Base-by-base conservation (phyloP, 2,797 vertebrate genomes). In the Xenentodon cancila region DNA sequence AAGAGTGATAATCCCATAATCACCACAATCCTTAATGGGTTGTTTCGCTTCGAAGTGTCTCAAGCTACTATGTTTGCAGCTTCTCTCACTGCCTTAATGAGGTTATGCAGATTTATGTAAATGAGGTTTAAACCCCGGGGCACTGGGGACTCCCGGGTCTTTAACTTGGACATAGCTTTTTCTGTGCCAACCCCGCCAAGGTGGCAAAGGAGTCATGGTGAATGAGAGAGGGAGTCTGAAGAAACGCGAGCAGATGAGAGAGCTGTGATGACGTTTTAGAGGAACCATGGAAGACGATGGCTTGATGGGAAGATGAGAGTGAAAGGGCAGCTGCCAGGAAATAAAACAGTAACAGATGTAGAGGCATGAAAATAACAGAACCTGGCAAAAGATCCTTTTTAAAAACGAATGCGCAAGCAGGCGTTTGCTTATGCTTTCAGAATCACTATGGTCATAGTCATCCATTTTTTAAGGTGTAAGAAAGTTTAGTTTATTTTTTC, bases 61-160 rank as follows among this genome's bases (percentile, higher is more conserved):
- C 63, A 48, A 73, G 61, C 79, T 77, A 79, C 81, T 72, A 63
- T 76, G 72, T 86, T 76, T 63, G 75, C 70, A 64, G 65, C 49
- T 22, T 73, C 70, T 80, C 53, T 47, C 40, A 52, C 53, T 53
- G 57, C 66, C 50, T 80, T 89, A 88, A 89, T 62, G 60, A 86
- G 81, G 81, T 89, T 88, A 90, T 89, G 80, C 75, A 89, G 84
- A 91, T 90, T 78, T 89, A 92, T 91, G 86, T 75, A 87, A 87
- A 90, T 78, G 1, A 71, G 66, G 53, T 58, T 76, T 89, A 88
- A 89, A 89, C 85, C 81, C 46, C 0, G 4, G 66, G 71, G 75
- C 64, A 3, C 62, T 17, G 37, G 46, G 71, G 77, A 80, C 69
- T 56, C 42, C 2, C 9, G 58, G 63, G 75, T 67, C 73, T 71